Percentiles rank a stretch among this genome's conserved stretches.
Conservation (phyloP, 2,797 vertebrate species). For the Acanthis flammea region DNA sequence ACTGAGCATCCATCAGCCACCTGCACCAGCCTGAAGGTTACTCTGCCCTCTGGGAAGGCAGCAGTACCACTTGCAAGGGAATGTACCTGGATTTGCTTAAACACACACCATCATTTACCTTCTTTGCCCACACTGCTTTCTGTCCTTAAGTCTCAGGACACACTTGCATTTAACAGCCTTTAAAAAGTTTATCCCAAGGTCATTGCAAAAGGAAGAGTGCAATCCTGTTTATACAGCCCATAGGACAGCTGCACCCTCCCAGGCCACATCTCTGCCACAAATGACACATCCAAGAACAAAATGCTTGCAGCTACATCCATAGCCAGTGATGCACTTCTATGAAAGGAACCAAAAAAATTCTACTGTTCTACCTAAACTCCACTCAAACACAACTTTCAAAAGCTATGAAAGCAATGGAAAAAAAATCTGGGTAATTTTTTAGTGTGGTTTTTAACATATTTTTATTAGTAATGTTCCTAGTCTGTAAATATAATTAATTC, state of each 20-base stretch:
- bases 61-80: neutral
- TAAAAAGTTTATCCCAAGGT: constrained; percentile 19
- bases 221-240: neutral
- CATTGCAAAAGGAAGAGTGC: neutral
- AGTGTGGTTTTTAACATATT: neutral
- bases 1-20: neutral
- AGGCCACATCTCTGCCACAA: neutral
- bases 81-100: neutral
- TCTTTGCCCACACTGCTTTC: neutral
- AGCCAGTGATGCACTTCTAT: neutral
- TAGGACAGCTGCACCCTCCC: neutral
- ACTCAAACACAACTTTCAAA: neutral
- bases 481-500: neutral
- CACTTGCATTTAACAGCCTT: neutral
- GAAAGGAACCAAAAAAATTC: neutral
- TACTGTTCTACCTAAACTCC: neutral
- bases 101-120: neutral
- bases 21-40: neutral
- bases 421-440: neutral
- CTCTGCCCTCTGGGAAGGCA: neutral
- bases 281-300: neutral
- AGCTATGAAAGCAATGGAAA: neutral
- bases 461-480: neutral
- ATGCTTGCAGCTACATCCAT: neutral
- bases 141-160: neutral